Evolutionary conservation across 2,797 vertebrate genomes (phyloP).

Genomic region (Pogoniulus pusillus): DNA sequence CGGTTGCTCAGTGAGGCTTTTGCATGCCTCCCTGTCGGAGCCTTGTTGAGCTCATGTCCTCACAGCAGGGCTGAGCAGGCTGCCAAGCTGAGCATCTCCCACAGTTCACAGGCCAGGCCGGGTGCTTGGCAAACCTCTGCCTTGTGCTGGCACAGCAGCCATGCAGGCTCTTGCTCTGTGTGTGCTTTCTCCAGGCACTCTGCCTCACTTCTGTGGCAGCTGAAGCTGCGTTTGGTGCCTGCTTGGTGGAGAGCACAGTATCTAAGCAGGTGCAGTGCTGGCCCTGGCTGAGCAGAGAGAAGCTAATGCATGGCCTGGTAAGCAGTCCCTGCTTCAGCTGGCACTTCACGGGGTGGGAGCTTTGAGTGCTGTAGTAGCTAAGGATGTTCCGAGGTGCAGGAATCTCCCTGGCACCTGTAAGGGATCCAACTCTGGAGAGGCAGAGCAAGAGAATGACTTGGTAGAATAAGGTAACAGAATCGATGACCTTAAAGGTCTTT

Average conservation of each 20-base stretch:
- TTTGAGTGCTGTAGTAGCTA: not conserved
- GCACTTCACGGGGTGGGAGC: fast-evolving
- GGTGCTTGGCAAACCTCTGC: not conserved
- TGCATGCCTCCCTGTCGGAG: not conserved
- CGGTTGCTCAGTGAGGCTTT: not conserved
- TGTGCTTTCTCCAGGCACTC: not conserved
- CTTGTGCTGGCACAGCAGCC: not conserved
- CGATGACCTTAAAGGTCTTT: no score
- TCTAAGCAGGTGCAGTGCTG: not conserved
- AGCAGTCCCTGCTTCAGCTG: not conserved
- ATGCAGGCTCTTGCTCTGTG: not conserved
- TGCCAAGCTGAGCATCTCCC: not conserved
- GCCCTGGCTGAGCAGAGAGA: not conserved
- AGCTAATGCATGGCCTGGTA: not conserved
- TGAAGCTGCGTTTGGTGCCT: not conserved
- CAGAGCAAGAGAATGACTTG: not conserved
- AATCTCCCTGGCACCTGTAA: not conserved
- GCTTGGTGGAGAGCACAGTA: fast-evolving
- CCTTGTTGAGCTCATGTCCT: not conserved
- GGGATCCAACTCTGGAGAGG: not conserved
- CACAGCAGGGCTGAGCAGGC: not conserved
- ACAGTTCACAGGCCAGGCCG: fast-evolving
- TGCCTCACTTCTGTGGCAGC: not conserved
- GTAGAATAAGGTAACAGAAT: no score
- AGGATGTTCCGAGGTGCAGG: not conserved